Base-by-base conservation (phyloP, 2,113 vertebrate species). In the Rhinoptilus africanus region DNA sequence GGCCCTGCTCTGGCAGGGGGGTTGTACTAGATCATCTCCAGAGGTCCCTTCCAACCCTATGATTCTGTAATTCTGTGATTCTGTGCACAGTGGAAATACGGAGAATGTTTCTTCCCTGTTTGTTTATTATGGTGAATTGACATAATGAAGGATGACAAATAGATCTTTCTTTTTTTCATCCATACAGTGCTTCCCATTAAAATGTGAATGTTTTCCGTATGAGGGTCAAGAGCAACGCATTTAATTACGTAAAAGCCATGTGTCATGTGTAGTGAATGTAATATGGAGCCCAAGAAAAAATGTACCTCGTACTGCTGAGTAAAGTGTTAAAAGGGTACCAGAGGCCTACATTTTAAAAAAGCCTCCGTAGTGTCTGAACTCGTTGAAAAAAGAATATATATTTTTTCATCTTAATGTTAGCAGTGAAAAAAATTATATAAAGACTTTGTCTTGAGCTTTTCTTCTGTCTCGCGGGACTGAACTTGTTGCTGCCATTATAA, bases 81-180 rank as follows among this genome's bases (percentile, higher is more conserved):
- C n/a, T n/a, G n/a, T n/a, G n/a, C n/a, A 4, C 18, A 60, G 22
- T 88, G n/a, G 54, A 97, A 97, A 93, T 74, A 81, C 4, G 39
- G 73, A 94, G 88, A 96, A 82, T 80, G 78, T 84, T 94, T 72
- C 63, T 89, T 96, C 87, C 68, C 39, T 96, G 67, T 91, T 97
- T 76, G 96, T 97, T 97, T 98, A 95, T 97, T 96, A 92, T 80
- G 78, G 85, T 94, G 93, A 96, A 95, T 91, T 97, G 94, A 76
- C 81, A 89, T 96, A 96, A 96, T 96, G 93, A 97, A 94, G 94
- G 75, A 92, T 97, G 94, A 96, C 95, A 98, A 97, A 97, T 93
- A 95, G 66, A 67, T 47, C 17, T 94, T 74, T 91, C 93, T 77
- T 89, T 94, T 96, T 87, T 93, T 91, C 41, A 96, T 93, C 59